Evolutionary conservation across 2,113 vertebrate species (phyloP), one percentile per base, ranked within the genome.

Genomic region (Brachypodius melanocephalos): DNA sequence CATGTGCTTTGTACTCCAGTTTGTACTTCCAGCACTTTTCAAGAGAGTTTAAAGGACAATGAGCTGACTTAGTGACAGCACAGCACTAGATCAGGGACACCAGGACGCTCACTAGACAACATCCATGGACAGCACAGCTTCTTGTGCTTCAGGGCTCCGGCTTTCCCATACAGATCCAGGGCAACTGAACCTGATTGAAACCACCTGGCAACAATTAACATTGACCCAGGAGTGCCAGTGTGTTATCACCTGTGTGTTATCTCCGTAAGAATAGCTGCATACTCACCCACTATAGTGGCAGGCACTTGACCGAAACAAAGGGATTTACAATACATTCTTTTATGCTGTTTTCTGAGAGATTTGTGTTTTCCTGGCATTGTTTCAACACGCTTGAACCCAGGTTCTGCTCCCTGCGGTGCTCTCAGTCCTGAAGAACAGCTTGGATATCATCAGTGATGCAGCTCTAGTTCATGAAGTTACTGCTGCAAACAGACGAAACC

Each of bases 1-100:
- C 24, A 1, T 2, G 34, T 40, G 22, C 9, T 40, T 5, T 14
- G 2, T 7, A 28, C 18, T 40, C 55, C 66, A 4, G 3, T 10
- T 18, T 34, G 36, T 15, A 8, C 19, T 43, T 51, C 9, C 31
- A 59, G 43, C 36, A 29, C 24, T n/a, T 42, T 49, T 14, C 29
- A 14, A 28, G 29, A 48, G 62, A n/a, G 29, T 68, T 58, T 36
- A 17, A 46, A 57, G 3, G 1, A 40, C 52, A n/a, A 17, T 8
- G 34, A 48, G 34, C 52, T 26, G n/a, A 10, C 21, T 16, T 7
- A 36, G 52, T 32, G 77, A 32, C 77, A 57, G 52, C 42, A 57
- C 42, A 48, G 62, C 63, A 32, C 25, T 20, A 14, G 22, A 7
- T 11, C 25, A 31, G 55, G 36, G 19, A 8, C 3, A 2, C 34